A percentile compares a stretch with the other conserved stretches of the same genome.
phyloP scores from a whole-genome alignment of 2,113 vertebrate species.

The Sorex fumeus region DNA sequence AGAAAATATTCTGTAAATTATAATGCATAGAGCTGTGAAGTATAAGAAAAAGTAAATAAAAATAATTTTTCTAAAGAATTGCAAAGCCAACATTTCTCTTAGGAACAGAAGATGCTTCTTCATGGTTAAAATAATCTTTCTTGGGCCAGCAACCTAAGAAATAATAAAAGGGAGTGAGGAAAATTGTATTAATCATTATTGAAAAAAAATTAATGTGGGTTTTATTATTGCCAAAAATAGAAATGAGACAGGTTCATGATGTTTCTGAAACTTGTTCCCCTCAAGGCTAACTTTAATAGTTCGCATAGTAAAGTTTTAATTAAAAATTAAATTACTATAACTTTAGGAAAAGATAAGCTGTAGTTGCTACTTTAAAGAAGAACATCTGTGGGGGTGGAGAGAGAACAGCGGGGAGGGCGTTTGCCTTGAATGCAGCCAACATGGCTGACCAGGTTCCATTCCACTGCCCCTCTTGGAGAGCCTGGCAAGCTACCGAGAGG shows the following conservation, averaged over 20 bases:
- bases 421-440: no score
- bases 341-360: no score
- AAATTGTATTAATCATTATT: slow-evolving; percentile 60
- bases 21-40: not conserved
- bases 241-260: not conserved
- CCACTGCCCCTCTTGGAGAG: no score
- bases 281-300: not conserved
- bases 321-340: slow-evolving; percentile 62
- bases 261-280: not conserved
- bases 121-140: slow-evolving; percentile 12
- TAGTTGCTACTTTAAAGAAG: no score
- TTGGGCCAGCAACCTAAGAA: slow-evolving; percentile 44
- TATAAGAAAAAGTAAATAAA: slow-evolving; percentile 30
- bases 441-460: no score
- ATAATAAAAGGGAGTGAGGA: slow-evolving; percentile 16
- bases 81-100: slow-evolving; percentile 33
- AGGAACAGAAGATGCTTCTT: slow-evolving; percentile 21
- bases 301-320: slow-evolving; percentile 47
- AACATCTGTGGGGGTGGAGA: no score
- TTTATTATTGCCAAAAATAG: slow-evolving; percentile 11
- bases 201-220: slow-evolving; percentile 44
- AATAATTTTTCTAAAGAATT: not conserved
- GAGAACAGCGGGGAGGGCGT: no score
- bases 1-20: not conserved
- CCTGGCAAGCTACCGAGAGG: no score